These are phyloP conservation scores for Limnodromus scolopaceus DNA, from an alignment of 2,797 vertebrate species.

Conservation along the genomic window DNA sequence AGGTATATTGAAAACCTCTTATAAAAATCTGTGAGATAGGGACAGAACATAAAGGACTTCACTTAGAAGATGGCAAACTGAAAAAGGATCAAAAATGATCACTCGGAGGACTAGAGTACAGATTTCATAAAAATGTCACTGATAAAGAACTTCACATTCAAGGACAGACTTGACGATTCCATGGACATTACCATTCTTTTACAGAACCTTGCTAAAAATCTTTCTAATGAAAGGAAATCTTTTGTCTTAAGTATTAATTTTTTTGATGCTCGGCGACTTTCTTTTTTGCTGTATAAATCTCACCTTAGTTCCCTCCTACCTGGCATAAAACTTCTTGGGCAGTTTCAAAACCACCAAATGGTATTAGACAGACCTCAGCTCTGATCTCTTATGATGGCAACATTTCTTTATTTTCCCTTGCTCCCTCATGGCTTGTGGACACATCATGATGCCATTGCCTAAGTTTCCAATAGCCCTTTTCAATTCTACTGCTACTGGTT, in stretches of 20 bases:
- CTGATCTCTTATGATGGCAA: neutral
- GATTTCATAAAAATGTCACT: neutral
- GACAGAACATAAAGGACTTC: neutral
- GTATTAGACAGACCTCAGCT: neutral
- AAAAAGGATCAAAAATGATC: neutral
- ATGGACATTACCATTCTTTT: neutral
- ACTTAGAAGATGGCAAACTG: neutral
- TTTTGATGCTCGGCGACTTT: neutral
- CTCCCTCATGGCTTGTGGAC: neutral
- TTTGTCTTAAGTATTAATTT: neutral
- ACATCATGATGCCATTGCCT: neutral
- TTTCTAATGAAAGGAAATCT: neutral
- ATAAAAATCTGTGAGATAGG: neutral
- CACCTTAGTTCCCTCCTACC: neutral
- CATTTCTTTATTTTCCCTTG: neutral
- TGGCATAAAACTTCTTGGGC: neutral
- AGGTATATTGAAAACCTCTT: neutral
- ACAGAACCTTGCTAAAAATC: neutral
- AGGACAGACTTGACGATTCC: neutral
- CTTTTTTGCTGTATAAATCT: neutral
- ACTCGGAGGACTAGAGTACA: neutral
- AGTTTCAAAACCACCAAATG: neutral
- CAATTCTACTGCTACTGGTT: neutral
- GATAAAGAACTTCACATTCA: neutral
- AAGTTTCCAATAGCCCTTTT: neutral